phyloP scores from a whole-genome alignment of 2,113 vertebrate species.

The Sorex araneus region DNA sequence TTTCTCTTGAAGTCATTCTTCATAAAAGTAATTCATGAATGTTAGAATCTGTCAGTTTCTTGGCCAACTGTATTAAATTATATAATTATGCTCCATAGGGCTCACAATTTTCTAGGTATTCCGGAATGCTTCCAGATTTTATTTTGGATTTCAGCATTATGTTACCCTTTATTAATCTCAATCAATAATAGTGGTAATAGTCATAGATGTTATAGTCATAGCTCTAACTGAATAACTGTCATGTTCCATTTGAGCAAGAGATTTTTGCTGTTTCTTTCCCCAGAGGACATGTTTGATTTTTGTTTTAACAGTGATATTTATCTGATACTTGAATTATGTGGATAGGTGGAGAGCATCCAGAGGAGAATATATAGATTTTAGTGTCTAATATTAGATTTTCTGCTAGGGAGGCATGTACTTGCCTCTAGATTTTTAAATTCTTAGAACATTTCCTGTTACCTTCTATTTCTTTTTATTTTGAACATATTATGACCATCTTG shows the following conservation, averaged over 20 bases:
- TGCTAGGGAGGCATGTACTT: slow-evolving; percentile 33
- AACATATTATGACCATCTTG: slow-evolving; percentile 56
- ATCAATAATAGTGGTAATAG: slow-evolving; percentile 69
- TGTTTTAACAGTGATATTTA: neutral
- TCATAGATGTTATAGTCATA: slow-evolving; percentile 51
- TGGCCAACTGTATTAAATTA: slow-evolving; percentile 68
- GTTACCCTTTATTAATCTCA: slow-evolving; percentile 67
- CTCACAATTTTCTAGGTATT: slow-evolving; percentile 60
- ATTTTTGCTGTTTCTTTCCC: slow-evolving; percentile 26
- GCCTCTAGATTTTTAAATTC: slow-evolving; percentile 50
- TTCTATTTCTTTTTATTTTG: slow-evolving; percentile 69
- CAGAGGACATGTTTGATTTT: slow-evolving; percentile 38
- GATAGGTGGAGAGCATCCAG: neutral
- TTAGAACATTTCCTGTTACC: slow-evolving; percentile 40
- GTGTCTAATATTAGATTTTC: slow-evolving; percentile 54
- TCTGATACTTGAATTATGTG: slow-evolving; percentile 45
- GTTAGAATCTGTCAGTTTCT: slow-evolving; percentile 77
- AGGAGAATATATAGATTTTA: slow-evolving; percentile 2
- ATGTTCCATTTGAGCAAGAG: slow-evolving; percentile 16
- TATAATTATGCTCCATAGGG: slow-evolving; percentile 68
- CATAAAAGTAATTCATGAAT: slow-evolving; percentile 57
- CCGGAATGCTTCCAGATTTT: slow-evolving; percentile 71
- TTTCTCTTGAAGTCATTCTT: slow-evolving; percentile 73
- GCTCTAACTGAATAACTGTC: slow-evolving; percentile 51
- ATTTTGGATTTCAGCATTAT: slow-evolving; percentile 73